phyloP scores from a whole-genome alignment of 64 coral and sea anemone species.

The Platygyra sinensis region DNA sequence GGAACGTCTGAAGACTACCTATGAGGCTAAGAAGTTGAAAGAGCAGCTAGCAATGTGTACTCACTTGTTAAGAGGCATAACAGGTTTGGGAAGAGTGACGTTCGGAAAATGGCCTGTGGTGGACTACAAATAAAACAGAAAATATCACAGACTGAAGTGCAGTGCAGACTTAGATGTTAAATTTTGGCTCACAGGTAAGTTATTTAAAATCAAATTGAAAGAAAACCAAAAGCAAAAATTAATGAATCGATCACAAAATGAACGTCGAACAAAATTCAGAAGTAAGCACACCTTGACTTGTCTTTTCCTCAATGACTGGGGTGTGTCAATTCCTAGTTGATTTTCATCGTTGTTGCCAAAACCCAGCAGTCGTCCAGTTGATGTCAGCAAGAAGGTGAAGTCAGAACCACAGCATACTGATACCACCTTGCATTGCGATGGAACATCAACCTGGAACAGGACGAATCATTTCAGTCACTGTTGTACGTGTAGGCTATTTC shows the following conservation, averaged over 20 bases:
- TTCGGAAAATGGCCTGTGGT: conserved; percentile 56
- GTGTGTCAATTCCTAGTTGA: conserved; percentile 80
- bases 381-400: conserved; percentile 80
- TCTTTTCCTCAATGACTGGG: conserved; percentile 88
- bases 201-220: too few relatives aligned
- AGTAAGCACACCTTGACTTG: conserved; percentile 56
- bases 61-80: conserved; percentile 88
- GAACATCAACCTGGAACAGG: conserved; percentile 45
- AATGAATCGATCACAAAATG: too few relatives aligned
- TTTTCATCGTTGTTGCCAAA: conserved; percentile 99
- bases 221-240: too few relatives aligned
- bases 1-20: too few relatives aligned
- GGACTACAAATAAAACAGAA: conserved; percentile 36
- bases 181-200: too few relatives aligned
- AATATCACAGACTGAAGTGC: not conserved
- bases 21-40: not conserved
- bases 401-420: conserved; percentile 80
- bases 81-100: conserved; percentile 62
- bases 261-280: not conserved
- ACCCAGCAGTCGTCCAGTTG: conserved; percentile 82
- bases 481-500: too few relatives aligned
- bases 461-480: not conserved
- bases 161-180: too few relatives aligned
- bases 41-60: not conserved
- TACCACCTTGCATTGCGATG: conserved; percentile 61